Percentiles rank a stretch among this genome's conserved stretches.
These are phyloP conservation scores for Caenorhabditis tropicalis DNA, from an alignment of 1,140 invertebrate genomes.

Conservation along the genomic window DNA sequence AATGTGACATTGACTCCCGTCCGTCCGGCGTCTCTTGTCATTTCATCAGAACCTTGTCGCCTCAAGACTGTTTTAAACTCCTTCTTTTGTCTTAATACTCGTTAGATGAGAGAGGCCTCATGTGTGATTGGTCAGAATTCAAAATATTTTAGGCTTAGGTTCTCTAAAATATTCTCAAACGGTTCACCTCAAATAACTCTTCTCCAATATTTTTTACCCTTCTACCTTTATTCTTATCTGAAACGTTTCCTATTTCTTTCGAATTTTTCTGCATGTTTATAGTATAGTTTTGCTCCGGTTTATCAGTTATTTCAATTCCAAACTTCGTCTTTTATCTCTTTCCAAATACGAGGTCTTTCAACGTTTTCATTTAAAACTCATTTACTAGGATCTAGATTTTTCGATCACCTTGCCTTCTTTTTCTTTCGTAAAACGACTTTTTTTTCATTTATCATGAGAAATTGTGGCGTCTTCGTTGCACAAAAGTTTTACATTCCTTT, in stretches of 20 bases:
- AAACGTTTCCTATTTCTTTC: not conserved
- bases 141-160: no score
- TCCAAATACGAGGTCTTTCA: no score
- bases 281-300: not conserved
- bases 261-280: not conserved
- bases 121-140: not conserved
- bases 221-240: not conserved
- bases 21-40: conserved; percentile 4
- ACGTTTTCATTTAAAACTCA: no score
- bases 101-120: not conserved
- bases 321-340: no score
- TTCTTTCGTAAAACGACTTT: not conserved
- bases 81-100: not conserved
- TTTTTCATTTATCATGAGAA: conserved; percentile 17
- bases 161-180: no score
- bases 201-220: no score
- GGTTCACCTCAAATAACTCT: no score
- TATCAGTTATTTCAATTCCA: no score
- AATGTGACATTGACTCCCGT: conserved; percentile 29
- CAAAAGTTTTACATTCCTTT: not conserved
- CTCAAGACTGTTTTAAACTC: conserved; percentile 28
- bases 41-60: conserved; percentile 15
- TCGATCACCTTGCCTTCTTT: not conserved
- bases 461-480: not conserved
- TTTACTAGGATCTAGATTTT: no score